Evolutionary conservation across 2,888 invertebrate species (phyloP), one percentile per base, ranked within the genome.

Genomic region (Fabriciana adippe): DNA sequence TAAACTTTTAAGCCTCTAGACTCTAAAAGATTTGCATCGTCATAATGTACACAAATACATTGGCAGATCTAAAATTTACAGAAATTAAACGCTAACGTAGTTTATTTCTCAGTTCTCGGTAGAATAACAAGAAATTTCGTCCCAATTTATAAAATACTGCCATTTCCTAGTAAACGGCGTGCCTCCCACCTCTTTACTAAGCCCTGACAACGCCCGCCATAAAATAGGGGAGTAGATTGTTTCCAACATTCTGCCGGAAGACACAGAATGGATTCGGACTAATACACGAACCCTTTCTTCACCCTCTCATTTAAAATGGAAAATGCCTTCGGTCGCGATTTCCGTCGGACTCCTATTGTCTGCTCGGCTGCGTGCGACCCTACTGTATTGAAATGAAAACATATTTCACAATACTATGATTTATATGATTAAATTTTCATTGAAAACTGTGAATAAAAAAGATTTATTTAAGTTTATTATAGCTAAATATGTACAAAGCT

Each of bases 211-310:
- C 78, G 77, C 81, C 79, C 82, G 81, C 83, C 80, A 85, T 88
- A 85, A 88, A 88, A 85, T 80, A 78, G 79, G 79, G 77, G 81
- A 83, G 82, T 86, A 82, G 85, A 90, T 89, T 89, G 88, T 86
- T 88, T 81, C 82, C 82, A 86, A 86, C 86, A 86, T 85, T 86
- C 81, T 76, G 79, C 82, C 83, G 86, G 87, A 89, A 88, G 84
- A 85, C 81, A 79, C 76, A 74, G 83, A 89, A 90, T 89, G 87
- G 87, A 89, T 88, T 88, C 84, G 80, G 86, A 89, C 88, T 88
- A 87, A 89, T 85, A 83, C 82, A 78, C 76, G 78, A 81, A 83
- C 86, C 88, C 86, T 84, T 81, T 81, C 80, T 76, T 71, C 67
- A 84, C 88, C 90, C 90, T 87, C 85, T 76, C 83, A 86, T 87